phyloP scores from a whole-genome alignment of 30 jellyfish, hydroid and myxozoan species.

The Aurelia aurita complex sp. Pacific region DNA sequence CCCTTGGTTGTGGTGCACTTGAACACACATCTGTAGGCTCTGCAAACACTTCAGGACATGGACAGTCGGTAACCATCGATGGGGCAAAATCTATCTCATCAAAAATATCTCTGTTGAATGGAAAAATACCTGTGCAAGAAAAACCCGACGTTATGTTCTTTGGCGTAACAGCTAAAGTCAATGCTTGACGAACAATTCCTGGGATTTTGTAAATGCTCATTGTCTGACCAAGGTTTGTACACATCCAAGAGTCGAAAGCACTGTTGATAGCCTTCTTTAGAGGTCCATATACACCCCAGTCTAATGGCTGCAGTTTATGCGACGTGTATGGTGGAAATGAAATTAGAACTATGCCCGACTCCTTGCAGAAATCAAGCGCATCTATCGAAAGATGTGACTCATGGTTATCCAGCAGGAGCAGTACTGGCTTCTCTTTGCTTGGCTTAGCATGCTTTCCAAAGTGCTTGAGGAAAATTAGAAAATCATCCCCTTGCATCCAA shows the following conservation, averaged over 20 bases:
- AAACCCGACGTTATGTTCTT: constrained; percentile 65
- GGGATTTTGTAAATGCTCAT: constrained; percentile 62
- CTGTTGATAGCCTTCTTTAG: constrained; percentile 42
- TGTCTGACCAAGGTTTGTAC: constrained; percentile 58
- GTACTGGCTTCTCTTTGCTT: constrained; percentile 37
- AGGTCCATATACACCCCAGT: constrained; percentile 72
- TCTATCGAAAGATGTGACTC: constrained; percentile 50
- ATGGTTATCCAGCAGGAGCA: constrained; percentile 67
- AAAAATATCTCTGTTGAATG: constrained; percentile 53
- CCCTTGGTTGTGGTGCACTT: constrained; percentile 19
- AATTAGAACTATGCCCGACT: constrained; percentile 38
- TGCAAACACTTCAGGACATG: background rate
- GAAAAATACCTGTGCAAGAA: constrained; percentile 66
- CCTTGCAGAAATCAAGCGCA: constrained; percentile 53
- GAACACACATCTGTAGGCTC: background rate
- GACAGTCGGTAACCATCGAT: constrained; percentile 43
- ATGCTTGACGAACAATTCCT: constrained; percentile 52
- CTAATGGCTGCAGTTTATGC: constrained; percentile 77
- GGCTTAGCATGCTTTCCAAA: constrained; percentile 37
- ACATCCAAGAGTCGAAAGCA: constrained; percentile 65
- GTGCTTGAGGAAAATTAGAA: constrained; percentile 27
- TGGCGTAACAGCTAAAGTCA: constrained; percentile 63
- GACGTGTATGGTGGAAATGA: constrained; percentile 68
- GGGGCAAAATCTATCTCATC: constrained; percentile 36
- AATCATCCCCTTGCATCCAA: constrained; percentile 61